phyloP scores from a whole-genome alignment of 2,797 vertebrate species.

The Phrynocephalus guinanensis region DNA sequence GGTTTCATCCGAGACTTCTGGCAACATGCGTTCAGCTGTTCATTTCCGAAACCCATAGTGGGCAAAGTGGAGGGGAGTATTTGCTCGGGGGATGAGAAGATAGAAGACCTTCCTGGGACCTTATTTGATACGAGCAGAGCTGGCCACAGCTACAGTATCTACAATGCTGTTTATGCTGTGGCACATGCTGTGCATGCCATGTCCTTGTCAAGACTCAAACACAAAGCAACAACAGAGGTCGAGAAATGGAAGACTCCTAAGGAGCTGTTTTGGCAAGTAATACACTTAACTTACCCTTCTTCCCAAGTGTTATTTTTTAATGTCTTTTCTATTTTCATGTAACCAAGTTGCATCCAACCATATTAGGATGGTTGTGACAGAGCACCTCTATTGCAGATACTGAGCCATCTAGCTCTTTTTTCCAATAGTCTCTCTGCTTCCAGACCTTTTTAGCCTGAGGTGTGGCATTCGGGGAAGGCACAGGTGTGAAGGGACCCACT shows the following conservation, averaged over 20 bases:
- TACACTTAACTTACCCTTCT: too few relatives aligned
- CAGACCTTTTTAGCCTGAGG: too few relatives aligned
- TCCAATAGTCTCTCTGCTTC: too few relatives aligned
- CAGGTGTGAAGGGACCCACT: too few relatives aligned
- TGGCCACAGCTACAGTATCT: constrained; percentile 15
- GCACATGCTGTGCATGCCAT: background rate
- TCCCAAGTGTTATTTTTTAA: too few relatives aligned
- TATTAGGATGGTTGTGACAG: too few relatives aligned
- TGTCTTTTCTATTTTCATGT: too few relatives aligned
- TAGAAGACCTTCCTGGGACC: background rate
- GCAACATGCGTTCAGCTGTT: background rate
- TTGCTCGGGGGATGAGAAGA: background rate
- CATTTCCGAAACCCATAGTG: background rate
- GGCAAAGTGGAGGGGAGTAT: background rate
- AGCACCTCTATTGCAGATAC: too few relatives aligned
- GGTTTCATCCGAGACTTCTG: constrained; percentile 7
- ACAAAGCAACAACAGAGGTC: too few relatives aligned
- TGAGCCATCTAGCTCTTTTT: too few relatives aligned
- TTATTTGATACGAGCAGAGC: constrained; percentile 4
- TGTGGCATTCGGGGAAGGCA: too few relatives aligned
- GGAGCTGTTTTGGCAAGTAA: background rate
- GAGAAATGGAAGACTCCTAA: background rate
- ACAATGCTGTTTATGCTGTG: constrained; percentile 7
- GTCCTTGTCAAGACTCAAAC: background rate
- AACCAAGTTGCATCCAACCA: too few relatives aligned